Conservation (phyloP, 2,113 vertebrate species). For the Oreotragus oreotragus region DNA sequence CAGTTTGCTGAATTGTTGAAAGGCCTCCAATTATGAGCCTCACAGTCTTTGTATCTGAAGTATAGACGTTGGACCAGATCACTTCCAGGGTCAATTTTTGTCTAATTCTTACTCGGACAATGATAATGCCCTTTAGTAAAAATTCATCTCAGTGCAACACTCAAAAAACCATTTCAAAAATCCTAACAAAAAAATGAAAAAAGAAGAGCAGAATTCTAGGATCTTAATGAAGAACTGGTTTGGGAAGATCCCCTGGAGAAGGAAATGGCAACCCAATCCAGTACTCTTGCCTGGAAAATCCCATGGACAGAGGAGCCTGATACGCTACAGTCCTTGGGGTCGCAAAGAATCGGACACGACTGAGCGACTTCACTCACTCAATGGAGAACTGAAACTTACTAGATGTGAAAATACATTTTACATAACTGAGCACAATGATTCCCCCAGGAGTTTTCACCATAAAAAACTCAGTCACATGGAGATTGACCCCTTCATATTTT, state of each 20-base stretch:
- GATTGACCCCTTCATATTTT: neutral
- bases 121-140: neutral
- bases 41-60: neutral
- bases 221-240: neutral
- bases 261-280: no score
- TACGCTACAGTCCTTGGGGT: no score
- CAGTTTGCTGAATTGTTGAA: neutral
- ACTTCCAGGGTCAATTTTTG: neutral
- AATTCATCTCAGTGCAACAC: neutral
- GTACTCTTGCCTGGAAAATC: no score
- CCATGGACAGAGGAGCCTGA: no score
- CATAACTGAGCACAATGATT: neutral
- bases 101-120: neutral
- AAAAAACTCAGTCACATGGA: no score
- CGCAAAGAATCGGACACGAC: fast-evolving
- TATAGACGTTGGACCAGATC: neutral
- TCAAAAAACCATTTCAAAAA: neutral
- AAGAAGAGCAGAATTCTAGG: neutral
- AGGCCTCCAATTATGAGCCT: neutral
- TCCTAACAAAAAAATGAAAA: neutral
- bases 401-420: neutral
- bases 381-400: neutral
- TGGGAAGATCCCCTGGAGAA: no score
- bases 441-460: neutral
- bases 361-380: no score